Conservation (phyloP, 2,797 vertebrate species). For the Chiloscyllium punctatum region DNA sequence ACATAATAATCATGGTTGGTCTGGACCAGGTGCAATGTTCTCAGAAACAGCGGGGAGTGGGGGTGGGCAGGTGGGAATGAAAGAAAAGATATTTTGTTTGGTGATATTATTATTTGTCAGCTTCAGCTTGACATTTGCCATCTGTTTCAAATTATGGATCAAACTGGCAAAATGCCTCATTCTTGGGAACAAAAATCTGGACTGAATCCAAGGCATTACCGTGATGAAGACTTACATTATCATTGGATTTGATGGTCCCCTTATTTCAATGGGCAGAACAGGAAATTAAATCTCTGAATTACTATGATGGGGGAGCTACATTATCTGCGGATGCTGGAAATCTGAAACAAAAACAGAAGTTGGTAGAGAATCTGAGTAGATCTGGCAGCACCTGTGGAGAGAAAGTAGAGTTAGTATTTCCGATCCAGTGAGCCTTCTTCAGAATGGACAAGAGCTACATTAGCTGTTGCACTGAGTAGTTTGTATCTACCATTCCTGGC, state of each 20-base stretch:
- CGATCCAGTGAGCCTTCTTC: too few relatives aligned
- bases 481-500: neutral
- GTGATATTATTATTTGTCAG: constrained; percentile 24
- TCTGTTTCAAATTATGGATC: constrained; percentile 12
- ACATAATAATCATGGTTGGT: neutral
- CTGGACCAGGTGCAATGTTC: neutral
- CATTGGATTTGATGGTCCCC: neutral
- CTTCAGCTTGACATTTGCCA: neutral
- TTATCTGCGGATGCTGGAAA: too few relatives aligned
- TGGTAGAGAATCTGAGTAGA: too few relatives aligned
- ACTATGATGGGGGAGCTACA: neutral
- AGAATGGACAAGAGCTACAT: neutral
- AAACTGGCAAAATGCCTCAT: constrained; percentile 12
- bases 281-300: constrained; percentile 1
- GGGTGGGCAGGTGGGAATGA: neutral
- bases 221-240: neutral
- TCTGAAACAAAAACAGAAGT: too few relatives aligned
- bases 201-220: neutral
- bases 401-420: too few relatives aligned
- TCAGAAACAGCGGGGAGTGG: neutral
- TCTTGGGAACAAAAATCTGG: neutral
- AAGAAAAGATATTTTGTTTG: neutral
- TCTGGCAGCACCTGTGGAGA: too few relatives aligned
- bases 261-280: neutral
- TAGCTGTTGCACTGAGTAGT: neutral